Conservation (phyloP, 2,888 invertebrate genomes). For the Microdon myrmicae region DNA sequence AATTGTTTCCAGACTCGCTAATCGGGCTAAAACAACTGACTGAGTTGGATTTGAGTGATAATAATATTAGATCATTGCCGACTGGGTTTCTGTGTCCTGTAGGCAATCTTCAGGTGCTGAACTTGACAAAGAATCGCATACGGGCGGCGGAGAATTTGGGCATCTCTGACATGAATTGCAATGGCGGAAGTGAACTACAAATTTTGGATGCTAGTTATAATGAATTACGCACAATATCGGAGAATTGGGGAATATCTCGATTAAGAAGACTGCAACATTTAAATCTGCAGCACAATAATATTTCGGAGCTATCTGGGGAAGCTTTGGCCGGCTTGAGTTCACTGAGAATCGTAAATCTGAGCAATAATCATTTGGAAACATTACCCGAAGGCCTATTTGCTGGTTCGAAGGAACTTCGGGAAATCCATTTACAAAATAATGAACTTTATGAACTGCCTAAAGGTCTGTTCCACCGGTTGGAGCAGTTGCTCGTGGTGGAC, state of each 20-base stretch:
- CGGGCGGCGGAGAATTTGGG: conserved; percentile 82
- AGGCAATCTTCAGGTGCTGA: conserved; percentile 82
- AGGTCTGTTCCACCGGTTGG: conserved; percentile 84
- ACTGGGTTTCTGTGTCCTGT: conserved; percentile 82
- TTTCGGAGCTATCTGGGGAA: conserved; percentile 82
- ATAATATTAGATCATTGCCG: conserved; percentile 84
- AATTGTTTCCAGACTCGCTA: conserved; percentile 77
- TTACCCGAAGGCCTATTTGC: conserved; percentile 86
- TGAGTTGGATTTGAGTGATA: conserved; percentile 82
- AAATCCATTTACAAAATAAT: conserved; percentile 87
- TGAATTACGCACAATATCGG: conserved; percentile 77
- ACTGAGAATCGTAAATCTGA: conserved; percentile 84
- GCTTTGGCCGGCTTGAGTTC: conserved; percentile 82
- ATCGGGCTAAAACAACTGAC: conserved; percentile 83
- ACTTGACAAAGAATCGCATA: conserved; percentile 86
- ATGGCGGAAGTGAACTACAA: conserved; percentile 77
- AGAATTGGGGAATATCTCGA: conserved; percentile 79
- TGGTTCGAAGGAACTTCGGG: conserved; percentile 82
- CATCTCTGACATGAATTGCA: conserved; percentile 71
- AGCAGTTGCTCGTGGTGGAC: conserved; percentile 85
- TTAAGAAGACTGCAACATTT: conserved; percentile 82
- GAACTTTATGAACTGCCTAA: conserved; percentile 83
- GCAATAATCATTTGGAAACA: conserved; percentile 83
- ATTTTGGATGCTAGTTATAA: conserved; percentile 85
- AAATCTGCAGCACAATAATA: conserved; percentile 84